Evolutionary conservation across 2,797 vertebrate species (phyloP).

Genomic region (Ibycter americanus): DNA sequence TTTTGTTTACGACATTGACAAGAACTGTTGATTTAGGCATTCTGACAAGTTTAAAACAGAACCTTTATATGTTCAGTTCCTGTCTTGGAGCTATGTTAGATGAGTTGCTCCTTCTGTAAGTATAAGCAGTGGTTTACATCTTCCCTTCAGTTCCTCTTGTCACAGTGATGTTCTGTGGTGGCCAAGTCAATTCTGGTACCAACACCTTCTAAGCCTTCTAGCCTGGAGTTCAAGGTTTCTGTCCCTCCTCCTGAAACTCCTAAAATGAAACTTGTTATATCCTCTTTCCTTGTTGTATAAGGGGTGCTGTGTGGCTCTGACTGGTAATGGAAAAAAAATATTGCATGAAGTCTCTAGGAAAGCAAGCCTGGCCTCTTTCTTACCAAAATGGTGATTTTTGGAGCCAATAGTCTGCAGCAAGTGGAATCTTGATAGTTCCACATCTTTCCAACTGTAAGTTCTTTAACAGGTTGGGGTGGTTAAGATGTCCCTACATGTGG

Average conservation of each 20-base stretch:
- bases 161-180: neutral
- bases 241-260: neutral
- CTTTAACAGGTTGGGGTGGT: neutral
- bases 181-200: neutral
- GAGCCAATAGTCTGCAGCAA: fast-evolving
- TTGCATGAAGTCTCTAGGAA: neutral
- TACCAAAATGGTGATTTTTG: neutral
- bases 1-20: neutral
- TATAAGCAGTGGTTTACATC: neutral
- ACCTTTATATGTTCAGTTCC: neutral
- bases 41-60: neutral
- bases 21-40: neutral
- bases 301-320: neutral
- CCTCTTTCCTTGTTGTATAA: neutral
- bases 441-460: neutral
- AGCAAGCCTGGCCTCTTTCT: neutral
- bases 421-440: neutral
- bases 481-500: neutral
- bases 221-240: neutral
- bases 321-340: neutral
- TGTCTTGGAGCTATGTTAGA: neutral
- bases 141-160: neutral
- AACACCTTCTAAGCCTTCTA: neutral
- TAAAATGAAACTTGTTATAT: neutral
- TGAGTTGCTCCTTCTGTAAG: neutral